A percentile compares a stretch with the other conserved stretches of the same genome.
Conservation (phyloP, 2,888 invertebrate genomes). For the Megaustenia siamemsis region DNA sequence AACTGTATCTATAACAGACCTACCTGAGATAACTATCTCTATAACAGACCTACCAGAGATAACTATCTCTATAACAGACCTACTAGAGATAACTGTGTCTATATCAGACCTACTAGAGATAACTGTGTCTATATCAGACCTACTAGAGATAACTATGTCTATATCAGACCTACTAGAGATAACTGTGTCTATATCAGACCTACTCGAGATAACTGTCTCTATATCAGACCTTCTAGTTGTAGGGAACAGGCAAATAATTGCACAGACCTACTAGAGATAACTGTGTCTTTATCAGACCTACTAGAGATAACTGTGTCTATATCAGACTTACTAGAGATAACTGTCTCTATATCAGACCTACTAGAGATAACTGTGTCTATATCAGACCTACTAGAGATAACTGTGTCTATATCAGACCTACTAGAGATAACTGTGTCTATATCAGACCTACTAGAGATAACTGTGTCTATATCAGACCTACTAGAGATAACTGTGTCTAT, state of each 20-base stretch:
- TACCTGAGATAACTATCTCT: neutral
- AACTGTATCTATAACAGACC: conserved; percentile 48
- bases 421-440: neutral
- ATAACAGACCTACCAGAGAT: conserved; percentile 42
- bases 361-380: neutral
- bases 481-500: neutral
- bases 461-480: conserved; percentile 46
- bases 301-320: conserved; percentile 55
- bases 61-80: too few species aligned
- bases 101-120: conserved; percentile 41
- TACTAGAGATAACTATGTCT: neutral
- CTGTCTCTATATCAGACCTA: conserved; percentile 45
- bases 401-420: conserved; percentile 46
- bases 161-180: conserved; percentile 41
- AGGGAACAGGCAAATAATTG: too few species aligned
- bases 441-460: conserved; percentile 44
- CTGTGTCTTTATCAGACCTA: neutral
- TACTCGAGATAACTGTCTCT: neutral
- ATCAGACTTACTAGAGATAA: conserved; percentile 52
- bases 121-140: conserved; percentile 48
- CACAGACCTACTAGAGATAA: neutral
- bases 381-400: conserved; percentile 44
- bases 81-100: neutral
- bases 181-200: conserved; percentile 48
- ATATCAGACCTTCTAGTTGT: conserved; percentile 4